Conservation (phyloP, 1,140 invertebrate genomes). For the Pseudomyrmex pallidus region DNA sequence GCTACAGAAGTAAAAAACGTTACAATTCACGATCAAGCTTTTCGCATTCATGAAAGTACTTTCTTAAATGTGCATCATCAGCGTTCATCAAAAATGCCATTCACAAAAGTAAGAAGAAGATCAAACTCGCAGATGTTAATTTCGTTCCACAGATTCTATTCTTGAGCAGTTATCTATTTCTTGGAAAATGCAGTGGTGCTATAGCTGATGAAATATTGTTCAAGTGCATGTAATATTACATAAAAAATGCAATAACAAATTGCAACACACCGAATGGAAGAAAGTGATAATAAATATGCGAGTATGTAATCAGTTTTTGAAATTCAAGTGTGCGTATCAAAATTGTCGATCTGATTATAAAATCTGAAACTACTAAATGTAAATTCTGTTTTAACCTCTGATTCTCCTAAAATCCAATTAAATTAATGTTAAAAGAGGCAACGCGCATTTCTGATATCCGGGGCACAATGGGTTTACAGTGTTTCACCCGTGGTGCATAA, state of each 20-base stretch:
- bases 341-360: background rate
- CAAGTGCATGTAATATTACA: background rate
- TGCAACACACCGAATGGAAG: background rate
- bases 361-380: too few relatives aligned
- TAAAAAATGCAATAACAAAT: background rate
- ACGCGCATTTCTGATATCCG: background rate
- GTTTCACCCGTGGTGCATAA: background rate
- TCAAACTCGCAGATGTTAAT: conserved; percentile 7
- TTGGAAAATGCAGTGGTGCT: background rate
- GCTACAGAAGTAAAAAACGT: background rate
- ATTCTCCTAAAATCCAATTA: background rate
- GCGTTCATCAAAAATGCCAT: conserved; percentile 45
- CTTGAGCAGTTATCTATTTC: background rate
- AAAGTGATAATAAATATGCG: background rate
- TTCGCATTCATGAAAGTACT: conserved; percentile 24
- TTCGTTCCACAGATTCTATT: too few relatives aligned
- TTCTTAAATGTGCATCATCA: conserved; percentile 10
- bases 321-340: too few relatives aligned
- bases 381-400: too few relatives aligned
- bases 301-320: too few relatives aligned
- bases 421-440: background rate
- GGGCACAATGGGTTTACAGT: background rate
- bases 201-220: background rate
- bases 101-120: conserved; percentile 18
- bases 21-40: conserved; percentile 24